These are phyloP conservation scores for Lucifuga dentata DNA, from an alignment of 2,113 vertebrate species.

Conservation along the genomic window DNA sequence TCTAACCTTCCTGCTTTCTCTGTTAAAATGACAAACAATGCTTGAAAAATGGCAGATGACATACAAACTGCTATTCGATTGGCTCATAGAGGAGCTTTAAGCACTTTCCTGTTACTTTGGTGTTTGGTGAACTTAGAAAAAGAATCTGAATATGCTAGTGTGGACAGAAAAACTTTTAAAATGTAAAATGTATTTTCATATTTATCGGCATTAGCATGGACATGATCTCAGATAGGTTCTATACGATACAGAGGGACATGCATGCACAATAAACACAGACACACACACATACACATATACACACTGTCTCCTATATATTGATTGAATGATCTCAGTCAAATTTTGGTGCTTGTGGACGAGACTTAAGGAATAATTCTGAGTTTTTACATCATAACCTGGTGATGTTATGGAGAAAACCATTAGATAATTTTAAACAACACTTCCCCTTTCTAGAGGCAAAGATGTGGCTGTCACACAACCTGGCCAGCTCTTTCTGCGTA, in stretches of 20 bases:
- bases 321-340: constrained; percentile 29
- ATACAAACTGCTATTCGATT: too few relatives aligned
- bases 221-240: constrained; percentile 14
- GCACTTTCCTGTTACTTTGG: background rate
- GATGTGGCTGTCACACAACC: too few relatives aligned
- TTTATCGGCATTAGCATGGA: constrained; percentile 29
- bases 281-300: constrained; percentile 31
- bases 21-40: constrained; percentile 43
- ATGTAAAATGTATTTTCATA: constrained; percentile 11
- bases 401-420: background rate
- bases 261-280: constrained; percentile 5
- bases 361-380: constrained; percentile 44
- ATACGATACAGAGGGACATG: constrained; percentile 8
- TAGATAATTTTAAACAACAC: constrained; percentile 3
- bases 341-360: constrained; percentile 56
- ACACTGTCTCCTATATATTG: constrained; percentile 19
- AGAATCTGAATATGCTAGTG: background rate
- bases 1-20: constrained; percentile 49
- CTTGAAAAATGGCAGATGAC: constrained; percentile 22
- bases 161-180: background rate
- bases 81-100: too few relatives aligned
- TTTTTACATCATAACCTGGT: constrained; percentile 17
- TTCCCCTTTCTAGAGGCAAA: too few relatives aligned
- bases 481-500: too few relatives aligned
- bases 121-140: background rate